These are phyloP conservation scores for Drosophila dunni DNA, from an alignment of 1,140 invertebrate genomes.

Conservation along the genomic window DNA sequence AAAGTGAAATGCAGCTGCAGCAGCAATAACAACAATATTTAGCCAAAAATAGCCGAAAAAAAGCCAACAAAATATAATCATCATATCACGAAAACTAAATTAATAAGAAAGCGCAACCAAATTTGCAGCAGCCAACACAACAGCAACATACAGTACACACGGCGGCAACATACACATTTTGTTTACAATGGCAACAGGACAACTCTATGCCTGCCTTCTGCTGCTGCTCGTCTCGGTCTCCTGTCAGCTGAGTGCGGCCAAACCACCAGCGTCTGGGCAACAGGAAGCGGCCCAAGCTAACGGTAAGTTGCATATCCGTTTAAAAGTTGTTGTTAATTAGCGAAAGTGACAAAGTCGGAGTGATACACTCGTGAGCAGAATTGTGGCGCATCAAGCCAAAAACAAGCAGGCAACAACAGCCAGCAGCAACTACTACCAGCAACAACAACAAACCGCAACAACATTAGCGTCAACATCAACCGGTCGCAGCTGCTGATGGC, in stretches of 20 bases:
- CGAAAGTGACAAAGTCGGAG: slow-evolving; percentile 64
- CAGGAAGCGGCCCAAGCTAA: slow-evolving; percentile 58
- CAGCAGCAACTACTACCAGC: not conserved
- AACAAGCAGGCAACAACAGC: slow-evolving; percentile 18
- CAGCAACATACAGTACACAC: not conserved
- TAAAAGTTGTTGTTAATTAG: slow-evolving; percentile 49
- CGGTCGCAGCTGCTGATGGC: slow-evolving; percentile 39
- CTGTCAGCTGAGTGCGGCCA: slow-evolving; percentile 48
- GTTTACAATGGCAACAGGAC: slow-evolving; percentile 26
- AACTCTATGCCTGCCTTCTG: slow-evolving; percentile 20
- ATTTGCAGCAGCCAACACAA: slow-evolving; percentile 3
- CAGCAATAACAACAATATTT: slow-evolving; percentile 24
- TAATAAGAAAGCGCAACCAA: not conserved
- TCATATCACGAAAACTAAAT: slow-evolving; percentile 13
- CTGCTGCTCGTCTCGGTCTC: slow-evolving; percentile 32
- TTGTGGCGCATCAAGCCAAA: slow-evolving; percentile 52
- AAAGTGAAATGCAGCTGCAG: slow-evolving; percentile 62
- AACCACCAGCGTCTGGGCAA: slow-evolving; percentile 41
- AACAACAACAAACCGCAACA: slow-evolving; percentile 4
- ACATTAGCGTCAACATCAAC: slow-evolving; percentile 31
- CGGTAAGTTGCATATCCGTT: slow-evolving; percentile 50
- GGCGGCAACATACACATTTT: not conserved
- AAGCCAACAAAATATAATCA: slow-evolving; percentile 9
- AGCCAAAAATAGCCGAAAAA: not conserved
- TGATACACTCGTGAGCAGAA: slow-evolving; percentile 30